Evolutionary conservation across 2,888 invertebrate genomes (phyloP).

Genomic region (Limnephilus marmoratus): DNA sequence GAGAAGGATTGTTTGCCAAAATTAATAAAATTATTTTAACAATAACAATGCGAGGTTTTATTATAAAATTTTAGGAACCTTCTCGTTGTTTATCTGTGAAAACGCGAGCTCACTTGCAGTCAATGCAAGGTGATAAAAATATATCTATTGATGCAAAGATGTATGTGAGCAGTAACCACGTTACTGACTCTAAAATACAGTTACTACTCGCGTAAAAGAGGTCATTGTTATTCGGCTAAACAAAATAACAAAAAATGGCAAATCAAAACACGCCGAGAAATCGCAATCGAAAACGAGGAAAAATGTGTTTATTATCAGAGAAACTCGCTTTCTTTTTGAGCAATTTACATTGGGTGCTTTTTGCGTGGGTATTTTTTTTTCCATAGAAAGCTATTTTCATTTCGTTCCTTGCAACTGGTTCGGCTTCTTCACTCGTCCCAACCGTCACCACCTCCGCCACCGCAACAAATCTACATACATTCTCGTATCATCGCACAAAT

Average conservation of each 20-base stretch:
- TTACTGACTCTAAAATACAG: neutral
- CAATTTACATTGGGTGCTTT: neutral
- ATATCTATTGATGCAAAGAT: neutral
- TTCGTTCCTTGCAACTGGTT: neutral
- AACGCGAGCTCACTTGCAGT: neutral
- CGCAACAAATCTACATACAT: neutral
- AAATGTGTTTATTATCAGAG: conserved; percentile 2
- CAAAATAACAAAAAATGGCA: neutral
- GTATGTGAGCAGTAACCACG: neutral
- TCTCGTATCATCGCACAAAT: neutral
- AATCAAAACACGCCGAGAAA: neutral
- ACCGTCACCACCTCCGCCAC: neutral
- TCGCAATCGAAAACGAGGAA: neutral
- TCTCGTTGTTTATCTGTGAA: neutral
- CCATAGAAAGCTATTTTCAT: neutral
- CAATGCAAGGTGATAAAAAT: neutral
- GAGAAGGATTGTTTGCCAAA: neutral
- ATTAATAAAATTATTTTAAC: neutral
- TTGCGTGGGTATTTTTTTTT: neutral
- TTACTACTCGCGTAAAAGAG: neutral
- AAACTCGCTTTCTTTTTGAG: neutral
- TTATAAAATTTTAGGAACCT: neutral
- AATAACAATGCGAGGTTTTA: too few species aligned
- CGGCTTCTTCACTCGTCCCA: neutral
- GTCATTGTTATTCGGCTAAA: neutral